Evolutionary conservation across 1,140 invertebrate genomes (phyloP), one percentile per base, ranked within the genome.

Genomic region (Bombus huntii): DNA sequence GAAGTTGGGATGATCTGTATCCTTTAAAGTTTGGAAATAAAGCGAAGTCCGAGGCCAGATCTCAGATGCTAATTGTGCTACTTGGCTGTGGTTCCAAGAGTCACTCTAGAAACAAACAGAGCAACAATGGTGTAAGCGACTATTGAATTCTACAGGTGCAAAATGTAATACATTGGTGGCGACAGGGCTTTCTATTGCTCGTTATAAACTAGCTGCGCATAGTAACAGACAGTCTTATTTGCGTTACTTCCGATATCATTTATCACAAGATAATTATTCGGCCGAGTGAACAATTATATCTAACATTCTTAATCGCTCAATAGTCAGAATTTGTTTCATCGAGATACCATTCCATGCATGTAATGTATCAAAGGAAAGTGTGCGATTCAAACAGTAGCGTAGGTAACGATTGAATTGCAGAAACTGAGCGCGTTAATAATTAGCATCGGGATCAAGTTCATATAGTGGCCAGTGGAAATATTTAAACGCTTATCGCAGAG

Each of bases 61-160:
- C 42, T 77, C 28, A 22, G 37, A 77, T 42, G 75, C 65, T 62
- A 77, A 77, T 77, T 65, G 28, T 13, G 28, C 59, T 59, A 77
- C 31, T 77, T 65, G 75, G 57, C 75, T 18, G 37, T 15, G 28
- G 28, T 65, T 77, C 28, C 37, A 31, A 22, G 25, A 62, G 28
- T 3, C 28, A n/a, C n/a, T 59, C 28, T 34, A 8, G 25, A 15
- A 42, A 25, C 15, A 13, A 18, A 34, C 34, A n/a, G 53, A 15
- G 34, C 25, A 28, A 59, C 13, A 37, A 10, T 22, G 34, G 25
- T 37, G 5, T 18, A 18, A 42, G 37, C 15, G 28, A 31, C 28
- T 13, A 18, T 39, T 62, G 37, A 59, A 77, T 62, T 77, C 75
- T 62, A 77, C 75, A 77, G 57, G 75, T 77, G 75, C 53, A 59